Evolutionary conservation across 1,140 invertebrate genomes (phyloP), one percentile per base, ranked within the genome.

Genomic region (Acromyrmex echinatior): DNA sequence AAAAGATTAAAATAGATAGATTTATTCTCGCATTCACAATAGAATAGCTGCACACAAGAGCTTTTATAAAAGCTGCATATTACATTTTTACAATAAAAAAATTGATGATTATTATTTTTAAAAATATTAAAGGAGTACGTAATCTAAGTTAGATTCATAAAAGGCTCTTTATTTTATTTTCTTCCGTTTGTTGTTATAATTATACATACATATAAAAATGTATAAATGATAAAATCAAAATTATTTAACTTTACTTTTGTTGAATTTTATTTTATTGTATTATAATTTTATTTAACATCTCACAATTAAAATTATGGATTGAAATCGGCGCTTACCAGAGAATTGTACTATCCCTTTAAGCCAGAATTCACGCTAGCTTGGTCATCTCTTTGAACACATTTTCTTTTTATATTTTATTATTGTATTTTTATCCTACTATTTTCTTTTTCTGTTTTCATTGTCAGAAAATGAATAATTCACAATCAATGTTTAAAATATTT

Each of bases 361-460:
- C 5, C 6, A 31, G 0, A 62, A 74, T 49, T 82, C 12, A 49
- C 16, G 25, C 14, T 74, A 62, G 3, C 3, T 74, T n/a, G 14
- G 3, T 31, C n/a, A 25, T 82, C 21, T 71, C 7, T 73, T 73
- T 31, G 21, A 49, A 51, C 70, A 18, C 1, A 25, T 60, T 51
- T 21, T 74, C n/a, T 82, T 74, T 14, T 39, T 1, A 21, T 51
- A 62, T 74, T 80, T 62, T 74, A n/a, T 4, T 35, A 82, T 49
- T 6, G 2, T 74, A 35, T 51, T 60, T 3, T 14, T 74, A 21
- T 74, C 2, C 31, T 16, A 3, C 14, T 60, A 18, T 58, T 1
- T 31, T 45, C 2, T 39, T 58, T 45, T 6, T 25, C n/a, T 66
- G 5, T 10, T 68, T 68, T 39, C 12, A 25, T 5, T 25, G 1